Base-by-base conservation (phyloP, 2,888 invertebrate species). In the Phytoseiulus persimilis region DNA sequence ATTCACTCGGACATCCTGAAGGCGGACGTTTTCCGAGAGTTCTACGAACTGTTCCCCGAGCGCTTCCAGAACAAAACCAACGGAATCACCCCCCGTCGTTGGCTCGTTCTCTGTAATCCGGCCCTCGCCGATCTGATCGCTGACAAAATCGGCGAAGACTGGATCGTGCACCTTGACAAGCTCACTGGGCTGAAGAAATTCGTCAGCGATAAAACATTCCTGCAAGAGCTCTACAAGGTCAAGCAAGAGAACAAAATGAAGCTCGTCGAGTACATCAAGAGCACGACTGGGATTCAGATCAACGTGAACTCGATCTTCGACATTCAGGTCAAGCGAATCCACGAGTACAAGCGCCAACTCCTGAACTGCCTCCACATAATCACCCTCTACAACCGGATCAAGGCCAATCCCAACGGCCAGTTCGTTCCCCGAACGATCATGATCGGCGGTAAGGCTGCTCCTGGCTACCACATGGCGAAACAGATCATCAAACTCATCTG, bases 21-120 rank as follows among this genome's bases (percentile, higher is more conserved):
- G 93, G 94, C 94, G 18, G 95, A 96, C 91, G 94, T 98, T 97
- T 91, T 99, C 95, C 95, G 95, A 91, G 97, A 99, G 93, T 99
- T 99, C 94, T 97, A 95, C 92, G 97, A 98, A 93, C 94, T 99
- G 95, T 95, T 94, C 92, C 99, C 99, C 0, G 95, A 97, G 83
- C 97, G 97, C 92, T 99, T 99, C 95, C 99, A 99, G 94, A 99
- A 99, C 94, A 99, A 99, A 93, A 99, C 99, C 0, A 99, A 99
- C 93, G 99, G 99, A 89, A 99, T 99, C 92, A 99, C 99, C 0
- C 99, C 99, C 0, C 95, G 99, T 90, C 95, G 99, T 91, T 99
- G 99, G 99, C 93, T 99, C 91, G 93, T 99, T 91, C 94, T 99
- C 32, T 99, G 99, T 93, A 99, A 99, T 93, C 98, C 99, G 0